Evolutionary conservation across 2,797 vertebrate genomes (phyloP).

Genomic region (Argyrosomus regius): DNA sequence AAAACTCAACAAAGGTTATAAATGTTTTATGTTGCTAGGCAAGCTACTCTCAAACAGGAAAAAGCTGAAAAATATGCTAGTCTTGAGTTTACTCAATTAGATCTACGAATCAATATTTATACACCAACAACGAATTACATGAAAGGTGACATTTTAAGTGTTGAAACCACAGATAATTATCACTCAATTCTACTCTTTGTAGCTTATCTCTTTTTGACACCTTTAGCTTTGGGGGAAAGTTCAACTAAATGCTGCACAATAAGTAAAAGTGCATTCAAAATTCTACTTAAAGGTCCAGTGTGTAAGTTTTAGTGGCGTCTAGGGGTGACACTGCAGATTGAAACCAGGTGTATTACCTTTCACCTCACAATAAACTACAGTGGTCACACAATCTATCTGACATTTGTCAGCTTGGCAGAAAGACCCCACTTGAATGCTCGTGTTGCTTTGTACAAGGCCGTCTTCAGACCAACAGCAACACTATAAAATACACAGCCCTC

Average conservation of each 20-base stretch:
- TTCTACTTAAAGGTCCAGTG: too few relatives aligned
- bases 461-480: not conserved
- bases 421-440: not conserved
- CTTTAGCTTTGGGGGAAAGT: not conserved
- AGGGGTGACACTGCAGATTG: too few relatives aligned
- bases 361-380: too few relatives aligned
- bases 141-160: not conserved
- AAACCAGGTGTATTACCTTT: too few relatives aligned
- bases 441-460: not conserved
- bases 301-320: too few relatives aligned
- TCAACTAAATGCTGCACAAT: not conserved
- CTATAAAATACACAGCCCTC: not conserved
- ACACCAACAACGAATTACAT: too few relatives aligned
- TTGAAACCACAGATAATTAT: not conserved
- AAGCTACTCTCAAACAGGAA: slow-evolving; percentile 35
- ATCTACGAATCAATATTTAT: not conserved
- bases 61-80: not conserved
- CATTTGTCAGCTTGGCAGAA: too few relatives aligned
- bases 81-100: not conserved
- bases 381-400: too few relatives aligned
- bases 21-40: slow-evolving; percentile 13
- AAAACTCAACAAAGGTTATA: slow-evolving; percentile 29
- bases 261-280: too few relatives aligned
- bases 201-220: not conserved
- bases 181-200: not conserved